These are phyloP conservation scores for Rhodinocichla rosea DNA, from an alignment of 2,113 vertebrate species.

Conservation along the genomic window DNA sequence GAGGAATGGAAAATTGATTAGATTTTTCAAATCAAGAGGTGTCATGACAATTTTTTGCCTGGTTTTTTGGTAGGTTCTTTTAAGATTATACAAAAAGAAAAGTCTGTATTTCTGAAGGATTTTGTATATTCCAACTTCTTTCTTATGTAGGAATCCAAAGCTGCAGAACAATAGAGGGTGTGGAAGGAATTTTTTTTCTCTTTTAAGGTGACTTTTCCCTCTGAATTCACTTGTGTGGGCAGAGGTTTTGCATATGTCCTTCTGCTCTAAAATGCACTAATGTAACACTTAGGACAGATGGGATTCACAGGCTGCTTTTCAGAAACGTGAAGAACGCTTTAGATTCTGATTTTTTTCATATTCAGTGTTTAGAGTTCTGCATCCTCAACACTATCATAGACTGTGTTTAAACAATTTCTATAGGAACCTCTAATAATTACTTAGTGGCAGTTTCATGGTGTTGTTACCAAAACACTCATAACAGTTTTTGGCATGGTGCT, in stretches of 20 bases:
- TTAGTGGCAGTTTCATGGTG: background rate
- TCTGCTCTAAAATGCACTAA: background rate
- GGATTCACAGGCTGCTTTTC: background rate
- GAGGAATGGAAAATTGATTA: background rate
- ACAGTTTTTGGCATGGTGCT: background rate
- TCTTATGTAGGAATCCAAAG: background rate
- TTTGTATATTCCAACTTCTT: background rate
- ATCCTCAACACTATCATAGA: background rate
- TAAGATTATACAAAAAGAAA: background rate
- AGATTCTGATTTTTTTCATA: background rate
- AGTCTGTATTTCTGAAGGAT: background rate
- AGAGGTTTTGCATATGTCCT: background rate
- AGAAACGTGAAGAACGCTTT: background rate
- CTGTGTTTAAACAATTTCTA: background rate
- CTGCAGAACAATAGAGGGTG: background rate
- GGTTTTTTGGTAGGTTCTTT: background rate
- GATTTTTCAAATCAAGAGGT: background rate
- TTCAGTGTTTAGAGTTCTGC: background rate
- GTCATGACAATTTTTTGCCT: background rate
- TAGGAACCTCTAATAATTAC: background rate
- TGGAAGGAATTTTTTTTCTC: background rate
- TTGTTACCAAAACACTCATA: background rate
- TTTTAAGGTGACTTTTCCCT: background rate
- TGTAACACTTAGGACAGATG: background rate
- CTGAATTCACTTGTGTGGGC: background rate